phyloP scores from a whole-genome alignment of 1,140 invertebrate species.

The Brachionus plicatilis region DNA sequence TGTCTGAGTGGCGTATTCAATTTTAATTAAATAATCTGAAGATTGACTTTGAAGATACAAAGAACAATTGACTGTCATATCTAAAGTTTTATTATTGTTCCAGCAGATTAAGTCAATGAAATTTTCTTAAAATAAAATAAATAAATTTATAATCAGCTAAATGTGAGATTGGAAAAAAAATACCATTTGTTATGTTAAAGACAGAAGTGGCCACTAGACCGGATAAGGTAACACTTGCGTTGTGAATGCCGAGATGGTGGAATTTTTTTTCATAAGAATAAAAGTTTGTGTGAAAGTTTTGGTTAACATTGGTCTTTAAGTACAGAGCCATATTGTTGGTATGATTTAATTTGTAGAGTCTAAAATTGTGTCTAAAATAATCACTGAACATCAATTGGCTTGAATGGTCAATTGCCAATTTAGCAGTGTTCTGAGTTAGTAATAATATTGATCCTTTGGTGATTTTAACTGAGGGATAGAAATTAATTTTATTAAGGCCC shows the following conservation, averaged over 20 bases:
- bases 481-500: background rate
- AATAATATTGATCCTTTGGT: background rate
- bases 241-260: background rate
- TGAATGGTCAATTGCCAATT: background rate
- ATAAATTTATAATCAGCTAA: too few species aligned
- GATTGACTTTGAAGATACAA: background rate
- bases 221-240: background rate
- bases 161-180: background rate
- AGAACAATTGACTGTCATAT: background rate
- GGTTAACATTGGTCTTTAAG: background rate
- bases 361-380: background rate
- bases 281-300: background rate
- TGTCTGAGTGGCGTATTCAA: background rate
- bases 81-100: background rate
- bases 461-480: background rate
- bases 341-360: background rate
- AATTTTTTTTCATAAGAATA: background rate
- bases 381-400: background rate
- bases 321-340: background rate
- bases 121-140: background rate
- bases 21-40: background rate
- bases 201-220: background rate
- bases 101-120: background rate
- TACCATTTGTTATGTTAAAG: background rate
- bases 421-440: background rate